These are phyloP conservation scores for Aricia artaxerxes DNA, from an alignment of 2,888 invertebrate genomes.

Conservation along the genomic window DNA sequence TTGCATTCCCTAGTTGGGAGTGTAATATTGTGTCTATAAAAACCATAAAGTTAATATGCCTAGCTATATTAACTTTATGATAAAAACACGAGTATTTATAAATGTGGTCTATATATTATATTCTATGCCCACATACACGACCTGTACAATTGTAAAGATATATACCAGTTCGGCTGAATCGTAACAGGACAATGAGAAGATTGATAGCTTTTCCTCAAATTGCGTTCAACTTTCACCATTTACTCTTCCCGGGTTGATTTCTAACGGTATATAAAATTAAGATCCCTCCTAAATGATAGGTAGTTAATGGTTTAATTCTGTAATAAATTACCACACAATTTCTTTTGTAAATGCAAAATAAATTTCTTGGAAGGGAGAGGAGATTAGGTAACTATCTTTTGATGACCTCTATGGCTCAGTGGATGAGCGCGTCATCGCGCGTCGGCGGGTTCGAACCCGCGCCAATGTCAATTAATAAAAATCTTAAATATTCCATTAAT, in stretches of 20 bases:
- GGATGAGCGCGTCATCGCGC: too few relatives aligned
- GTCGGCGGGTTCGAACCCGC: too few relatives aligned
- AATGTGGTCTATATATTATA: too few relatives aligned
- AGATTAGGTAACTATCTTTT: neutral
- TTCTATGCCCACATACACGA: neutral
- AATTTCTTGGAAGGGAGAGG: neutral
- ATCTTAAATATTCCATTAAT: too few relatives aligned
- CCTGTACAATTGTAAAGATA: conserved; percentile 13
- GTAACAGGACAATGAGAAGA: conserved; percentile 29
- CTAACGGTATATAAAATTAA: conserved; percentile 19
- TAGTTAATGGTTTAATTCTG: conserved; percentile 11
- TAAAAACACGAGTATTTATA: too few relatives aligned
- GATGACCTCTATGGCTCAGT: neutral
- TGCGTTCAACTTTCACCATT: conserved; percentile 29
- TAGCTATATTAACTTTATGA: too few relatives aligned
- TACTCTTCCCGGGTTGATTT: conserved; percentile 22
- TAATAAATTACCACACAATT: neutral
- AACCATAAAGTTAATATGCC: too few relatives aligned
- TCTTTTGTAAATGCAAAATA: neutral
- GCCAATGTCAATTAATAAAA: too few relatives aligned
- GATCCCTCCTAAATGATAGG: conserved; percentile 12
- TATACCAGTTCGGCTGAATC: conserved; percentile 27
- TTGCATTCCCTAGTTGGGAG: too few relatives aligned
- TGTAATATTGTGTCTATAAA: too few relatives aligned
- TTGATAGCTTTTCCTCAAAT: conserved; percentile 27